Base-by-base conservation (phyloP, 2,797 vertebrate genomes). In the Jordanella pulchra region DNA sequence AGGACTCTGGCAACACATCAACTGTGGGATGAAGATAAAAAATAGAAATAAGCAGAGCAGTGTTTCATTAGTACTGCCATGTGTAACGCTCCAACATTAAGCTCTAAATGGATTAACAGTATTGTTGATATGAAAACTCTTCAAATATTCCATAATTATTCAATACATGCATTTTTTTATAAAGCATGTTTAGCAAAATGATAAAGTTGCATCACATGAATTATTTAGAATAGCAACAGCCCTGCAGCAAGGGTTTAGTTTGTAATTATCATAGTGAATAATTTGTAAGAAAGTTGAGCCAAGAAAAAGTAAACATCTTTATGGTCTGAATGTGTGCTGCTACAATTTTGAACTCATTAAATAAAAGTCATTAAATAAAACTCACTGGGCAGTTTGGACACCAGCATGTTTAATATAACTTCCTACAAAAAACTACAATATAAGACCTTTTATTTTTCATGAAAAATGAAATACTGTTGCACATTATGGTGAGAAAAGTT, bases 1-100 rank as follows among this genome's bases (percentile, higher is more conserved):
- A 10, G 75, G 72, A 72, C 76, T 82, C 39, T 88, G 83, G 25
- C 84, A 82, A 75, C 93, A 94, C 91, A 94, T 91, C 53, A 93
- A 35, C 88, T 93, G 75, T 72, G 13, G 27, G 17, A 42, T 27
- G 11, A 15, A 56, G 15, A 73, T 50, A 18, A 63, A 3, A 28
- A 66, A 50, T 23, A 5, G 55, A 12, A 1, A 23, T 32, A n/a
- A 58, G 21, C 18, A 27, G 23, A 18, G 28, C 5, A 17, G 18
- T 23, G 53, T 21, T 10, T 14, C 35, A 12, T 30, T 30, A 18
- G 55, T 4, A 17, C 13, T 15, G 12, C 27, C 47, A 18, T 27
- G 4, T 27, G 35, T 5, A 39, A 39, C 7, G 13, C 7, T 9
- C 21, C 61, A 45, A 28, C 11, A 7, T 50, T 1, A 4, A 30